Conservation (phyloP, 1,140 invertebrate genomes). For the honey bee (Apis mellifera) region DNA sequence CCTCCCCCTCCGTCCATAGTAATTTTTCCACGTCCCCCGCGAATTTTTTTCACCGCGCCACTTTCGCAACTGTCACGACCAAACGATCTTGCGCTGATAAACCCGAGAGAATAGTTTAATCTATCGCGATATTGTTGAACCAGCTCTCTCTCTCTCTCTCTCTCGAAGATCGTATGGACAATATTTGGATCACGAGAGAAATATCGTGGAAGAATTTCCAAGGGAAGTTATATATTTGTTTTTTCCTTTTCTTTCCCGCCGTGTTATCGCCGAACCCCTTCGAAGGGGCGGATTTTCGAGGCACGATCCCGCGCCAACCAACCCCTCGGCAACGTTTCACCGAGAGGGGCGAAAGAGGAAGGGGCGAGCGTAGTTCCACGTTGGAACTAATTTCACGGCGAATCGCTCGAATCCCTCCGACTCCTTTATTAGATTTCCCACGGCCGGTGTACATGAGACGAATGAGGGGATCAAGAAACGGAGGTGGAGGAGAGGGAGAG, state of each 20-base stretch:
- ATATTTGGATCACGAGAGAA: conserved; percentile 7
- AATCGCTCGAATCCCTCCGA: conserved; percentile 44
- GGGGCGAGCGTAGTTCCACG: not conserved
- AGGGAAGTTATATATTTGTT: conserved; percentile 29
- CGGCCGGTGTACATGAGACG: conserved; percentile 15
- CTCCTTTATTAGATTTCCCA: conserved; percentile 62
- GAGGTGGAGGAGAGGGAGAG: too few relatives aligned
- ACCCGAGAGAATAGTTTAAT: too few relatives aligned
- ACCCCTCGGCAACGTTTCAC: not conserved
- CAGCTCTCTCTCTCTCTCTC: too few relatives aligned
- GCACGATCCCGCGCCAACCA: not conserved
- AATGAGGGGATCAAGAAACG: not conserved
- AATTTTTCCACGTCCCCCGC: too few relatives aligned
- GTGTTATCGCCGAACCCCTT: not conserved
- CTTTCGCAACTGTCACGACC: too few relatives aligned
- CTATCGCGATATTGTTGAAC: too few relatives aligned
- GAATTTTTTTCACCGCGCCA: too few relatives aligned
- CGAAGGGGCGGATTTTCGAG: conserved; percentile 30
- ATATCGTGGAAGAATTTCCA: conserved; percentile 3
- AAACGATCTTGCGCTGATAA: too few relatives aligned
- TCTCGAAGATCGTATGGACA: too few relatives aligned
- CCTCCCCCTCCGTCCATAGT: too few relatives aligned
- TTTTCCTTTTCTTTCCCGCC: not conserved
- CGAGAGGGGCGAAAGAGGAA: not conserved
- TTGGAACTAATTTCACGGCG: conserved; percentile 61